These are phyloP conservation scores for Heliconius cydno DNA, from an alignment of 2,888 invertebrate genomes.

Conservation along the genomic window DNA sequence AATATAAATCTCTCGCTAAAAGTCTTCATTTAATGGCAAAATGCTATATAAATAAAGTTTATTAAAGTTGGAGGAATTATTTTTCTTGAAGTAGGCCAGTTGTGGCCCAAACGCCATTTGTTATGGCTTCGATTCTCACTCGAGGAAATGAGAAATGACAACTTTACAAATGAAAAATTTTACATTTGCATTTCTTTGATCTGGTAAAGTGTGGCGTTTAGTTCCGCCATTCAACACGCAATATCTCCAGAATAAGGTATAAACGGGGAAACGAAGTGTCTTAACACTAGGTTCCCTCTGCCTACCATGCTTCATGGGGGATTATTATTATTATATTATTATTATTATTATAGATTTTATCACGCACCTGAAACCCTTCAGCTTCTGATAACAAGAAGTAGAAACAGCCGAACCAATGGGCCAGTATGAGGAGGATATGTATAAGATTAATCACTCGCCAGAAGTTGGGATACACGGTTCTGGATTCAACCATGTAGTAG, in stretches of 20 bases:
- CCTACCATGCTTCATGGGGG: background rate
- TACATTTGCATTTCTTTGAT: too few relatives aligned
- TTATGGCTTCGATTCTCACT: too few relatives aligned
- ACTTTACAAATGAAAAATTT: too few relatives aligned
- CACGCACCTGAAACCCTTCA: conserved; percentile 89
- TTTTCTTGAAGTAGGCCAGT: background rate
- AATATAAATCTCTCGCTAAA: background rate
- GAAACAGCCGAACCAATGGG: conserved; percentile 99
- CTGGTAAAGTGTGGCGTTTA: too few relatives aligned
- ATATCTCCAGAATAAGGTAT: background rate
- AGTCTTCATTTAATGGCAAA: conserved; percentile 9
- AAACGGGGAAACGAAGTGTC: background rate
- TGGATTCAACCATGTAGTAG: conserved; percentile 97
- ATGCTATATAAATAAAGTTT: background rate
- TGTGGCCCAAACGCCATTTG: too few relatives aligned
- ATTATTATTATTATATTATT: too few relatives aligned
- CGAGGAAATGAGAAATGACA: too few relatives aligned
- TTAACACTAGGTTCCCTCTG: background rate
- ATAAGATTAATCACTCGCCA: conserved; percentile 97
- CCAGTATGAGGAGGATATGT: conserved; percentile 96
- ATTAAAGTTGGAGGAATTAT: background rate
- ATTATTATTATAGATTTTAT: background rate
- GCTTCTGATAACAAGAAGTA: conserved; percentile 97
- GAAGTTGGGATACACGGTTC: conserved; percentile 97
- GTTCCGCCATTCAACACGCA: too few relatives aligned